Evolutionary conservation across 2,113 vertebrate genomes (phyloP).

Genomic region (Herpailurus yagouaroundi): DNA sequence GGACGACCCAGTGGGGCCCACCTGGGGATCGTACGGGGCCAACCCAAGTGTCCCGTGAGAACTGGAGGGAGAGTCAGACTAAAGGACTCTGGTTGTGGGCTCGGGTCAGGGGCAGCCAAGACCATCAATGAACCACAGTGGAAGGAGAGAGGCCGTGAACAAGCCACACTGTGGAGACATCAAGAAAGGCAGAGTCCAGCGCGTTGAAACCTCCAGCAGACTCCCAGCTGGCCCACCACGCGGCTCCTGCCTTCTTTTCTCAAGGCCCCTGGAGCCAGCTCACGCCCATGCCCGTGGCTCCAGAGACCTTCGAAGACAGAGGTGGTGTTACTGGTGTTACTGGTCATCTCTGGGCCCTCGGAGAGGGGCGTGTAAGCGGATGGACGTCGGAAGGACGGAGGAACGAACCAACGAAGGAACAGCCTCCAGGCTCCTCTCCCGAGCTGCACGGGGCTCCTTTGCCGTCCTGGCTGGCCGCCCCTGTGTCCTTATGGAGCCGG

Average conservation of each 20-base stretch:
- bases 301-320: background rate
- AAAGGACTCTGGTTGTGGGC: background rate
- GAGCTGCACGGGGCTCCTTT: background rate
- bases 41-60: background rate
- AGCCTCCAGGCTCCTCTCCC: background rate
- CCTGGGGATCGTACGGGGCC: background rate
- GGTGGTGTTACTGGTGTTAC: background rate
- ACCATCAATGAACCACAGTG: background rate
- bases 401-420: background rate
- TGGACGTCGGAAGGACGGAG: background rate
- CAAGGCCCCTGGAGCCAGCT: background rate
- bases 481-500: background rate
- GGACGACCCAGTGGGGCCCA: background rate
- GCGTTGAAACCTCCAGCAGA: too few relatives aligned
- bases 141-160: background rate
- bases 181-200: too few relatives aligned
- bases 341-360: background rate
- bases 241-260: background rate
- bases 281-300: background rate
- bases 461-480: background rate
- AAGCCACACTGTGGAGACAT: accelerated
- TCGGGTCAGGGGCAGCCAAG: background rate
- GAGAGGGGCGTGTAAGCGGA: background rate
- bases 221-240: background rate
- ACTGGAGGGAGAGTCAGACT: background rate